phyloP scores from a whole-genome alignment of 2,797 vertebrate species.

The Anomalospiza imberbis region DNA sequence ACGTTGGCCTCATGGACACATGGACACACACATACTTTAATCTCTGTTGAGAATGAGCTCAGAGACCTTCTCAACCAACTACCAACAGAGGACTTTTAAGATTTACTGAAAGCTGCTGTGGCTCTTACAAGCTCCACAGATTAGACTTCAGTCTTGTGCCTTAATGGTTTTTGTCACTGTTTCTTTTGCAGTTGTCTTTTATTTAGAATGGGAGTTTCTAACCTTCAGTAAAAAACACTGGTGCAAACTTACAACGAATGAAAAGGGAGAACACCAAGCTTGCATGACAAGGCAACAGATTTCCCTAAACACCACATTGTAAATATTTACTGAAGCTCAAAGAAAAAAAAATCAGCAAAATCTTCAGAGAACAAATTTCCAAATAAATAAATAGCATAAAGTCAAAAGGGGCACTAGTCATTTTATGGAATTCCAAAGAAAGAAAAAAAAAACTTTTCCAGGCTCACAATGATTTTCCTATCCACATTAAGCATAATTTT shows the following conservation, averaged over 20 bases:
- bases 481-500: conserved; percentile 45
- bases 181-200: neutral
- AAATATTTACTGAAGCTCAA: neutral
- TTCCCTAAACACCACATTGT: neutral
- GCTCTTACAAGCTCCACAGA: neutral
- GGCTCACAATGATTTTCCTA: conserved; percentile 50
- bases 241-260: neutral
- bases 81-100: neutral
- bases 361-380: conserved; percentile 27
- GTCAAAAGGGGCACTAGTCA: neutral
- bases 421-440: conserved; percentile 55
- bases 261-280: neutral
- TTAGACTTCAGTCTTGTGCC: neutral
- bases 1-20: rapidly evolving
- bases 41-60: neutral
- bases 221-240: neutral
- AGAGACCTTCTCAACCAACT: neutral
- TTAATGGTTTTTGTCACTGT: neutral
- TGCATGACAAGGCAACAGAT: neutral
- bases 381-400: conserved; percentile 39
- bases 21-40: neutral
- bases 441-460: conserved; percentile 24
- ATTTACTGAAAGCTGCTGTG: neutral
- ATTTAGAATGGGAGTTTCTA: neutral
- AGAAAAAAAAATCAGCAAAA: neutral